Evolutionary conservation across 2,888 invertebrate species (phyloP).

Genomic region (Synergus japonicus): DNA sequence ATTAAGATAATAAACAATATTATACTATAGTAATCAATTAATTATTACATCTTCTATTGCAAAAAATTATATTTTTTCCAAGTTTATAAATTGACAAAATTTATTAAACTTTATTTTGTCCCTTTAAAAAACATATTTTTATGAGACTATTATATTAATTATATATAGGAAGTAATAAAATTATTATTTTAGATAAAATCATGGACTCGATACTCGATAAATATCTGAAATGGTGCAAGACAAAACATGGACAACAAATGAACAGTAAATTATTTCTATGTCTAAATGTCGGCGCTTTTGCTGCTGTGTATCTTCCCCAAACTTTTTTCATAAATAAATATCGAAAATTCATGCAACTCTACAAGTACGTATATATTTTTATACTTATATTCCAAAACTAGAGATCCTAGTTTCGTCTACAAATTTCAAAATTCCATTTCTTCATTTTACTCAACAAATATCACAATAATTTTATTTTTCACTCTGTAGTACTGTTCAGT

Average conservation of each 20-base stretch:
- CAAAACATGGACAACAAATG: not conserved
- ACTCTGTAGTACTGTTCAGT: no score
- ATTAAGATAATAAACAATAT: not conserved
- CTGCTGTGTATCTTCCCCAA: constrained; percentile 79
- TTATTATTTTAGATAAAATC: not conserved
- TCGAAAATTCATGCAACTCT: constrained; percentile 82
- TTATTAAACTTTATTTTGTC: no score
- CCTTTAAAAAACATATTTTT: no score
- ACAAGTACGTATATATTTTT: constrained; percentile 79
- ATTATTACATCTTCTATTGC: not conserved
- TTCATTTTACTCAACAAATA: no score
- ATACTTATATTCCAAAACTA: not conserved
- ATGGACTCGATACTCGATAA: not conserved
- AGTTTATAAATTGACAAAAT: no score
- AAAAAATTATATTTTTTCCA: not conserved
- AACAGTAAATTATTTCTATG: not conserved
- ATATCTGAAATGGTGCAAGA: constrained; percentile 14
- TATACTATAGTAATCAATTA: not conserved
- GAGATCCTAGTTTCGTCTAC: no score
- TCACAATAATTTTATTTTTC: no score
- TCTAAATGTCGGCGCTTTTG: not conserved
- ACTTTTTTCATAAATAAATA: constrained; percentile 82
- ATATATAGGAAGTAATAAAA: not conserved
- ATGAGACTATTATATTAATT: not conserved
- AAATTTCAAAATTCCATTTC: not conserved